Percentiles rank a stretch among this genome's conserved stretches.
Evolutionary conservation across 2,888 invertebrate species (phyloP).

Genomic region (Melanostoma scalare): DNA sequence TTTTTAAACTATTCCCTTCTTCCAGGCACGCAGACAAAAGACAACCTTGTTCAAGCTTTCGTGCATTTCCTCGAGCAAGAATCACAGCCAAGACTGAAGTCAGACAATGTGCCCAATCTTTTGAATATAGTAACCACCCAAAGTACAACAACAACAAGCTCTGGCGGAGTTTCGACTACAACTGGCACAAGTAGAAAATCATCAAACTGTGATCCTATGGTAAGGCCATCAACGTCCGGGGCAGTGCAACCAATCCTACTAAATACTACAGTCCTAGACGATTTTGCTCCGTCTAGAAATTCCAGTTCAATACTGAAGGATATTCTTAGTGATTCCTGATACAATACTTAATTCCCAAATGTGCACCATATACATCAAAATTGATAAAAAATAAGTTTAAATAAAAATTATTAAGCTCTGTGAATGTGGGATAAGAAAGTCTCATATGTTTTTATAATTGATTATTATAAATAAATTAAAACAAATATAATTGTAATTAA

Average conservation of each 20-base stretch:
- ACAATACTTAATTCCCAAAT: constrained; percentile 56
- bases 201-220: constrained; percentile 57
- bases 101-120: constrained; percentile 78
- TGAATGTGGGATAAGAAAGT: constrained; percentile 45
- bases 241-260: constrained; percentile 77
- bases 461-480: constrained; percentile 47
- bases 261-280: constrained; percentile 78
- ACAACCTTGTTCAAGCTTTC: constrained; percentile 81
- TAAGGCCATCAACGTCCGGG: constrained; percentile 52
- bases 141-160: constrained; percentile 46
- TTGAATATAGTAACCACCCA: constrained; percentile 76
- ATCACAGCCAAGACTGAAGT: constrained; percentile 79
- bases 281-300: constrained; percentile 81
- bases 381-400: constrained; percentile 36
- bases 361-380: constrained; percentile 37
- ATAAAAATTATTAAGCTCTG: constrained; percentile 53
- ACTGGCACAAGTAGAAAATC: constrained; percentile 50
- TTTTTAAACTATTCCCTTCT: constrained; percentile 7
- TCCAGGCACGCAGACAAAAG: constrained; percentile 76
- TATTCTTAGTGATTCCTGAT: constrained; percentile 82
- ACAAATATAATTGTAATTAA: constrained; percentile 48
- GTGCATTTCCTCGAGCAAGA: constrained; percentile 82
- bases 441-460: constrained; percentile 63
- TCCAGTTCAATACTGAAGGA: constrained; percentile 82
- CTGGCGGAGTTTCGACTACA: constrained; percentile 40